phyloP scores from a whole-genome alignment of 2,113 vertebrate species.

The Nibea coibor region DNA sequence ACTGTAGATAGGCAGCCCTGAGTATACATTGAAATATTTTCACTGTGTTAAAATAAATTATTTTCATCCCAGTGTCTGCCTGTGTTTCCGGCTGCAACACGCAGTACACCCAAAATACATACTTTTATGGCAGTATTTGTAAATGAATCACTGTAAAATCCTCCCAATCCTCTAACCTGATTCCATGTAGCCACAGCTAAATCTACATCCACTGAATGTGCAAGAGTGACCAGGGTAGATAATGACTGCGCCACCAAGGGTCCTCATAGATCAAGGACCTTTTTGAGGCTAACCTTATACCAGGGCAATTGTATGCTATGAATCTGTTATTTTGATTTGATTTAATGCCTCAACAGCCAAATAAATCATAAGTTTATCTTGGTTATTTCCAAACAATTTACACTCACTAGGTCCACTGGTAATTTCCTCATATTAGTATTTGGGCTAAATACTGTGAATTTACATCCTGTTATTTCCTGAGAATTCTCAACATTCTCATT shows the following conservation, averaged over 20 bases:
- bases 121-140: not conserved
- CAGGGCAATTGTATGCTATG: not conserved
- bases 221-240: not conserved
- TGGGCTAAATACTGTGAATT: not conserved
- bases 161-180: not conserved
- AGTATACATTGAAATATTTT: no score
- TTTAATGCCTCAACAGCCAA: not conserved
- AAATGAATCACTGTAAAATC: not conserved
- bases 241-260: not conserved
- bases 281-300: not conserved
- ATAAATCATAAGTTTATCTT: not conserved
- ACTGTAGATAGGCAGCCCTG: no score
- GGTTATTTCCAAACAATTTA: not conserved
- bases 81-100: no score
- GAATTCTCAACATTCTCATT: no score
- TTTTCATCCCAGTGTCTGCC: no score
- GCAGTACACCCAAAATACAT: not conserved
- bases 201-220: not conserved
- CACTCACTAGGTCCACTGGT: no score
- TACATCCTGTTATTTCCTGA: not conserved
- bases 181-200: not conserved
- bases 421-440: no score
- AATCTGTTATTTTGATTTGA: not conserved
- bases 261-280: no score
- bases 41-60: no score